Evolutionary conservation across 2,888 invertebrate genomes (phyloP), one percentile per base, ranked within the genome.

Genomic region (Acrobasis suavella): DNA sequence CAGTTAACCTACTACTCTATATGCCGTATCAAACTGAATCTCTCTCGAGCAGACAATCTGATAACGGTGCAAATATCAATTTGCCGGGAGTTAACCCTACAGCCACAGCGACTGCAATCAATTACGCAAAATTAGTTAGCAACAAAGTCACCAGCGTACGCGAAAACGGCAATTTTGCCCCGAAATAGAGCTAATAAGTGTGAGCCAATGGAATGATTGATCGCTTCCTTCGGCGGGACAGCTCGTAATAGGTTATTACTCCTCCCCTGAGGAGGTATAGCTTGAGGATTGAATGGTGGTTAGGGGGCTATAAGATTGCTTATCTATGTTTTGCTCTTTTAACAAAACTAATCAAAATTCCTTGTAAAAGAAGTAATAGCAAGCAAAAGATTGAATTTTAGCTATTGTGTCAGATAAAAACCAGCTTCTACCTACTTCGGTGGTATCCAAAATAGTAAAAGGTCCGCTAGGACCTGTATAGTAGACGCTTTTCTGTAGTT

Each of bases 111-210:
- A 38, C 49, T 62, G 8, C 49, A 16, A 77, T 76, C 73, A 72
- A 80, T 77, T 79, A 79, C 65, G 70, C 70, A 73, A 81, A 81
- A 86, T 85, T 83, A 79, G 76, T 73, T 77, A 76, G 76, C 76
- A 79, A 80, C 77, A 77, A 75, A 79, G 77, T 76, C 77, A 75
- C 69, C 62, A 65, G 77, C 76, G 75, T 72, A 68, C 69, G 63
- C 64, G 69, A 68, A 70, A 69, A 66, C 72, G 73, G 78, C 77
- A 81, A 81, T 81, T 73, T 75, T 67, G 69, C 65, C 64, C 74
- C 74, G 72, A 77, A 82, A 86, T 78, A 77, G 72, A 69, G 67
- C 70, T 73, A 72, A 77, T 77, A 75, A 76, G 65, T 67, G 71
- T 64, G 62, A 62, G 67, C 67, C 72, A 72, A 75, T 72, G 71